Base-by-base conservation (phyloP, 2,797 vertebrate genomes). In the Siniperca obscura region DNA sequence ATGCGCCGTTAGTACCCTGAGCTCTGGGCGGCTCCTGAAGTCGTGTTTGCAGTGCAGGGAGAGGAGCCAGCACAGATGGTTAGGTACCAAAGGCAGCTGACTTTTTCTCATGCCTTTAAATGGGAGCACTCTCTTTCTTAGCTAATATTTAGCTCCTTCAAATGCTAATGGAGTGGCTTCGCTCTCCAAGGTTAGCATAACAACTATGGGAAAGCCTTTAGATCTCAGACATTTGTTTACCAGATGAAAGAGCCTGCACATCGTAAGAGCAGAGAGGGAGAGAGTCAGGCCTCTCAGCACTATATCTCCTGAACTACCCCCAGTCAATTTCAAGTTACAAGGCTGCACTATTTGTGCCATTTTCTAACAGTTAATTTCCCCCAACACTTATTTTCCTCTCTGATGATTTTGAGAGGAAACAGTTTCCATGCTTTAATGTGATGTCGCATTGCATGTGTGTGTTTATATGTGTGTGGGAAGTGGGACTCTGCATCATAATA, bases 141-240 rank as follows among this genome's bases (percentile, higher is more conserved):
- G 96, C 97, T 97, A 97, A 99, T 98, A 98, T 98, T 98, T 98
- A 97, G 97, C 96, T 98, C 97, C 98, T 98, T 99, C 97, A 99
- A 98, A 98, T 98, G 98, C 97, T 98, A 98, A 99, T 98, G 96
- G 95, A 92, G 96, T 96, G 96, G 96, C 97, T 97, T 96, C 87
- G 91, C 96, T 97, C 96, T 96, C 96, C 96, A 97, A 98, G 97
- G 97, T 98, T 98, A 98, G 98, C 98, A 98, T 98, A 97, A 98
- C 97, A 98, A 98, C 97, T 96, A 97, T 97, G 97, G 96, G 96
- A 98, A 97, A 97, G 97, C 97, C 90, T 97, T 98, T 96, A 97
- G 97, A 98, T 98, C 97, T 97, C 95, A 96, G 95, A 97, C 97
- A 96, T 98, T 98, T 98, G 97, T 98, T 98, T 97, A 97, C 96